Evolutionary conservation across 2,113 vertebrate genomes (phyloP), one percentile per base, ranked within the genome.

Genomic region (Trinectes maculatus): DNA sequence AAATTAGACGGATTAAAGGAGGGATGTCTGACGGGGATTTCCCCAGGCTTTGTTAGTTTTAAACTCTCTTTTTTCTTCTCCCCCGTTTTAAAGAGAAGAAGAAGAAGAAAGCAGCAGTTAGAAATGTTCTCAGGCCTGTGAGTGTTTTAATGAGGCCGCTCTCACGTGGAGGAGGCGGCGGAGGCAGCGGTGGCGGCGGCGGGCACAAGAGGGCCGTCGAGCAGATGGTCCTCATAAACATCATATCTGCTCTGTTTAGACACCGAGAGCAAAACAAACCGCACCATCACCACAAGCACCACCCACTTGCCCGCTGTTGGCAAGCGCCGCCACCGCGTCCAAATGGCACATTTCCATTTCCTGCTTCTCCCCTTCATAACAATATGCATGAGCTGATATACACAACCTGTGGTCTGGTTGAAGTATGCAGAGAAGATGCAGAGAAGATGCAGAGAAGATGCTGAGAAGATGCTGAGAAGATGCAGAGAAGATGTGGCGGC

Each of bases 1-100:
- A 93, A 93, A 93, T 93, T 92, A 91, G 91, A 92, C 61, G 87
- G 90, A 93, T 93, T 93, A 93, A 89, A 85, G 87, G 80, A 85
- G 88, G 78, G 88, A 82, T 87, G 89, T 91, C 87, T 90, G 89
- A 91, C 91, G 83, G 89, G 91, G 91, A 91, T 93, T 89, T 92
- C 88, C 90, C 83, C 71, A 70, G 91, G 87, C 89, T 91, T 90
- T 89, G 90, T 91, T 89, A 88, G 85, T 90, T 91, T 91, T 88
- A 91, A 91, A 91, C 87, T 89, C 79, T n/a, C n/a, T n/a, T n/a
- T n/a, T n/a, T n/a, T n/a, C n/a, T 74, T 67, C 80, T 79, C 74
- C 68, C n/a, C n/a, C n/a, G n/a, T 85, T 87, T 86, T 76, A 74
- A 73, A 87, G 46, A 58, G 57, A 39, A 13, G 25, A 39, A 67